A percentile compares a stretch with the other conserved stretches of the same genome.
Evolutionary conservation across 2,888 invertebrate genomes (phyloP).

Genomic region (Apodemia hepburni): DNA sequence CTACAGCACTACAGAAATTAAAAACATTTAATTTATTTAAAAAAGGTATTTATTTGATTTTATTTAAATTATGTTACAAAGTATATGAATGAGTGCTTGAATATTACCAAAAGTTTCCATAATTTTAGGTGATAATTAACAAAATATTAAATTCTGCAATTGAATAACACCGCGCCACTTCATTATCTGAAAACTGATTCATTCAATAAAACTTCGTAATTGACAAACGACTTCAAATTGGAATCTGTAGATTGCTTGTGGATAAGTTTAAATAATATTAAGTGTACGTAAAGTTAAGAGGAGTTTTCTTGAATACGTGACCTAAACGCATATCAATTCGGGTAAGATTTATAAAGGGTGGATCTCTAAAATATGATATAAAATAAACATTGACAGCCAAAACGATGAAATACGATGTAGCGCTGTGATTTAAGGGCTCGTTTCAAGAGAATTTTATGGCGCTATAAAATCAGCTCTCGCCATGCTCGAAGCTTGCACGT

Average conservation of each 20-base stretch:
- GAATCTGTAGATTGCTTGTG: not conserved
- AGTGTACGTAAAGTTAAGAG: constrained; percentile 1
- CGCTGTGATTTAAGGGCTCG: constrained; percentile 77
- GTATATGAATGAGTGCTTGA: too few species aligned
- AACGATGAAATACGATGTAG: constrained; percentile 78
- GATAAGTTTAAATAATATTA: constrained; percentile 6
- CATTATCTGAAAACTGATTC: not conserved
- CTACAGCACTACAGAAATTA: too few species aligned
- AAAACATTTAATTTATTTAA: too few species aligned
- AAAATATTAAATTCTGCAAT: not conserved
- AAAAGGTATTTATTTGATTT: too few species aligned
- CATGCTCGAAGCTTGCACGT: constrained; percentile 49
- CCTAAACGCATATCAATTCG: constrained; percentile 78
- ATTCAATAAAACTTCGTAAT: not conserved
- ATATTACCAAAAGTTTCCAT: too few species aligned
- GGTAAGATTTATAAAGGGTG: constrained; percentile 72
- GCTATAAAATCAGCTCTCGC: constrained; percentile 72
- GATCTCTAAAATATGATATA: constrained; percentile 79
- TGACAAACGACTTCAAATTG: constrained; percentile 9
- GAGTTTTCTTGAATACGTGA: constrained; percentile 59
- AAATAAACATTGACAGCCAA: constrained; percentile 80
- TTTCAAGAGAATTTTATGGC: constrained; percentile 76
- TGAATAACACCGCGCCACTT: not conserved
- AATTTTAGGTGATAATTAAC: not conserved
- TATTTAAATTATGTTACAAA: too few species aligned